Base-by-base conservation (phyloP, 2,888 invertebrate genomes). In the Leptinotarsa tumamoca region DNA sequence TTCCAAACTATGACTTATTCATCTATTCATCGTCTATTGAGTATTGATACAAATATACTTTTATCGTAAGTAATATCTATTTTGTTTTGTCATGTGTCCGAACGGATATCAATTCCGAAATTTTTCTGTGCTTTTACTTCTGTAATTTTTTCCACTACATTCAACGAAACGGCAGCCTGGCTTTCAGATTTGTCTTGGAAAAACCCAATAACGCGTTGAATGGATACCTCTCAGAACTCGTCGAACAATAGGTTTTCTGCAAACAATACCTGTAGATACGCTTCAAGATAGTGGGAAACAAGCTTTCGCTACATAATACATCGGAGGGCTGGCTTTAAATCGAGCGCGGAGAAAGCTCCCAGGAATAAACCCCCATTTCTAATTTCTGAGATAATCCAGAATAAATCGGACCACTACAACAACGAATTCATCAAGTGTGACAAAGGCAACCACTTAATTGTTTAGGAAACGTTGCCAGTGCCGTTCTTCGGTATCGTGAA, bases 401-500 rank as follows among this genome's bases (percentile, higher is more conserved):
- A 83, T 83, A 80, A 83, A 83, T 84, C 82, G 82, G 82, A 81
- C 83, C 82, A 81, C 83, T 84, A 83, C 80, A 80, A 82, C 82
- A 82, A 82, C 82, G 82, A 82, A 84, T 84, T 84, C 84, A 83
- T 84, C 84, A 84, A 81, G 80, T 80, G 83, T 80, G 82, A 84
- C 83, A 84, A 84, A 83, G 82, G 84, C 80, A 79, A 82, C 80
- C 81, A 83, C 83, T 83, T 83, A 82, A 84, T 85, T 85, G 85
- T 84, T 85, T 83, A 80, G 79, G 78, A 83, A 83, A 73, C n/a
- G 52, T 52, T 43, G 43, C 13, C 43, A 43, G 43, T 43, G 43
- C 43, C 43, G 43, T 43, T 7, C 10, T 10, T 10, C 43, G 43
- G 43, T 43, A 43, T 43, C 13, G 3, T 43, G 43, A 43, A 43